A percentile compares a stretch with the other conserved stretches of the same genome.
Evolutionary conservation across 1,140 invertebrate genomes (phyloP).

Genomic region (Subanguina moxae): DNA sequence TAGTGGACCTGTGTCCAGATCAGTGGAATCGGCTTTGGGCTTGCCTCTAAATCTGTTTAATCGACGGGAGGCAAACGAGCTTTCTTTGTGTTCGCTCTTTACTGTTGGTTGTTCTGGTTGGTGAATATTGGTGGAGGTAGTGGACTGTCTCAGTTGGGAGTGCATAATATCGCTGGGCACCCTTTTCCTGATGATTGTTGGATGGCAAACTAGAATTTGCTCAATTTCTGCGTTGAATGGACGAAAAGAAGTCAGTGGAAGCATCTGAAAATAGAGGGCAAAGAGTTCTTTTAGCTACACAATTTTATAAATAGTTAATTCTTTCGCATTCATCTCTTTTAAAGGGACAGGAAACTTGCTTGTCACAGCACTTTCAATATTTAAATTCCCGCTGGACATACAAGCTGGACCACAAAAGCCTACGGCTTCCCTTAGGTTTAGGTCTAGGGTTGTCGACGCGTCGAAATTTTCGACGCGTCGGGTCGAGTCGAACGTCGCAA

Average conservation of each 20-base stretch:
- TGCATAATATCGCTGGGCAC: constrained; percentile 13
- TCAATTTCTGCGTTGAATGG: constrained; percentile 32
- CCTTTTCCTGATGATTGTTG: background rate
- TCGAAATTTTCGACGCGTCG: too few species aligned
- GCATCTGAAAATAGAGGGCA: constrained; percentile 20
- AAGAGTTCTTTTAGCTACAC: too few species aligned
- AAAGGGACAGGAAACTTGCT: too few species aligned
- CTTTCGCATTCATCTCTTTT: too few species aligned
- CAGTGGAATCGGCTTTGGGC: background rate
- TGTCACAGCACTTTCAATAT: too few species aligned
- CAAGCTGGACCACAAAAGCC: too few species aligned
- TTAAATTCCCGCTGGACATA: too few species aligned
- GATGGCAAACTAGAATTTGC: constrained; percentile 28
- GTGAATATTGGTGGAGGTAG: constrained; percentile 1
- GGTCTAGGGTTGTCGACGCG: too few species aligned
- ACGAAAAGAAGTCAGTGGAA: constrained; percentile 40
- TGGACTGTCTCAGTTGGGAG: constrained; percentile 4
- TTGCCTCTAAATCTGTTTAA: background rate
- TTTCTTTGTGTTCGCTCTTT: background rate
- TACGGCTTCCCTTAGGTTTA: too few species aligned
- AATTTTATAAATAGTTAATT: too few species aligned
- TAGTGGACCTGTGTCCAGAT: background rate
- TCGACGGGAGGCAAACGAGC: background rate
- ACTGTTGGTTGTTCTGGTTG: background rate
- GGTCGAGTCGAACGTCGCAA: too few species aligned